These are phyloP conservation scores for Tichodroma muraria DNA, from an alignment of 2,113 vertebrate species.

Conservation along the genomic window DNA sequence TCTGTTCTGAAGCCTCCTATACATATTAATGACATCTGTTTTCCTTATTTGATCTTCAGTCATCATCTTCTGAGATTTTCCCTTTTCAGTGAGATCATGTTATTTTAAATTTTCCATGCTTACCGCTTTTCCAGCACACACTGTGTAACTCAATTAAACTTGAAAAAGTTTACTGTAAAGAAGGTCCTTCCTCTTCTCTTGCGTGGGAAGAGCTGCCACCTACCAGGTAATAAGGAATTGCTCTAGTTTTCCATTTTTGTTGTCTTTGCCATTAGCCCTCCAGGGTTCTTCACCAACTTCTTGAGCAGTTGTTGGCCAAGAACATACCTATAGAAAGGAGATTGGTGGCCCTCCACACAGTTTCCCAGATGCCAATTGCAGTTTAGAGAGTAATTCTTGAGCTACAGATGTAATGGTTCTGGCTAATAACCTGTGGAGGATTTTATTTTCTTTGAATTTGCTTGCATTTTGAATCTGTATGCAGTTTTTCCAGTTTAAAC, in stretches of 20 bases:
- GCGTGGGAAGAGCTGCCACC: neutral
- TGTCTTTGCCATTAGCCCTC: neutral
- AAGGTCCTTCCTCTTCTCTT: neutral
- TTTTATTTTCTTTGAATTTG: neutral
- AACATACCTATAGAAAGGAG: neutral
- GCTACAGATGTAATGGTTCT: neutral
- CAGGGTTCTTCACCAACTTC: neutral
- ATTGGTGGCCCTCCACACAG: too few species aligned
- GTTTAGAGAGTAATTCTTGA: neutral
- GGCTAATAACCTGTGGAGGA: neutral
- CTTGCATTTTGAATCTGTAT: neutral
- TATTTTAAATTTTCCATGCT: neutral
- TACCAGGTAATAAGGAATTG: neutral
- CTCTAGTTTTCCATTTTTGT: neutral
- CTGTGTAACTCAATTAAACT: neutral
- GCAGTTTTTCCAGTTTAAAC: neutral
- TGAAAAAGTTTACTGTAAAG: neutral
- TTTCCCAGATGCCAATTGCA: neutral
- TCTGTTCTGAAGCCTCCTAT: neutral
- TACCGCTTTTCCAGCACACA: neutral
- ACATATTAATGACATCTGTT: neutral
- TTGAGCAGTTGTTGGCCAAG: neutral
- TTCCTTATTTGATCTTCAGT: neutral
- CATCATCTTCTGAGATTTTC: neutral
- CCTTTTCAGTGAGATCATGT: neutral